Evolutionary conservation across 2,888 invertebrate species (phyloP), one percentile per base, ranked within the genome.

Genomic region (Ptycholaimellus sp.): DNA sequence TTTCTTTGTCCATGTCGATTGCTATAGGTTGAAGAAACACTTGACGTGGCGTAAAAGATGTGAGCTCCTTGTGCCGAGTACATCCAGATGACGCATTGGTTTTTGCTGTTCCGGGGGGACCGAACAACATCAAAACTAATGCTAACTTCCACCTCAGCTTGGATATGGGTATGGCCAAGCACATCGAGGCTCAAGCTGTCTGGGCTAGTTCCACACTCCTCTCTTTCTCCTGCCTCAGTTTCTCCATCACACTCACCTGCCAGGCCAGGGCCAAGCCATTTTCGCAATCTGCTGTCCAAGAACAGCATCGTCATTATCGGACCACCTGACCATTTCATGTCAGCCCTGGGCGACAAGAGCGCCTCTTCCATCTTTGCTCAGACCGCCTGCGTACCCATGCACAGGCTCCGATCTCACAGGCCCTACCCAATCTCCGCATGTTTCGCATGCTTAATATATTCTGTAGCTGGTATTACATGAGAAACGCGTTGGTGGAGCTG

Each of bases 111-210:
- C 85, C 90, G 2, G 93, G 93, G 1, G 96, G 93, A 0, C 73
- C 81, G 2, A 99, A 99, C 61, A 90, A 93, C 63, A 96, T 96
- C 60, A 99, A 99, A n/a, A n/a, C n/a, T 60, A 99, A 96, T 57
- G 96, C 96, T 40, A 99, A 99, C 59, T 90, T 93, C 0, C 90
- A 96, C 58, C 70, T 96, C 21, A 96, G 99, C 49, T 73, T 96
- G 7, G 87, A 90, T 53, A 85, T n/a, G n/a, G n/a, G n/a, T n/a
- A n/a, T 93, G 49, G 93, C 96, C 22, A 70, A 77, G 35, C 70
- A 87, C 46, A 77, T 79, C 33, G 80, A 85, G 70, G 90, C 83
- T n/a, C 14, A 23, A 19, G 14, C 19, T 2, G 82, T 19, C 4
- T 29, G 19, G n/a, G 23, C 20, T 13, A 17, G 18, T 28, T 9